These are phyloP conservation scores for Tetragnatha montana DNA, from an alignment of 2,888 invertebrate species.

Conservation along the genomic window DNA sequence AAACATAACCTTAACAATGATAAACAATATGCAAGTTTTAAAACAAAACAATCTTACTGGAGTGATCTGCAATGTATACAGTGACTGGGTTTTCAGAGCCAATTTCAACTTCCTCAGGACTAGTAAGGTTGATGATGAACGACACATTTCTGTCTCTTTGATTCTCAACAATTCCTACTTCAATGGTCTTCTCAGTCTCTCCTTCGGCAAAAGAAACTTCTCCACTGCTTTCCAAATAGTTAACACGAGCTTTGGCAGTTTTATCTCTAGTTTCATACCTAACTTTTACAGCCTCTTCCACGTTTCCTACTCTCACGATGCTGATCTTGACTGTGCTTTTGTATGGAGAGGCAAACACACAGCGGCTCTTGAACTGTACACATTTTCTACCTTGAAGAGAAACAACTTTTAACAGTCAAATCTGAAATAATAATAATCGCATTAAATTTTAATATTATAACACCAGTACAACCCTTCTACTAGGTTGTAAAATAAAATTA, in stretches of 20 bases:
- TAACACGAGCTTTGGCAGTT: slow-evolving; percentile 29
- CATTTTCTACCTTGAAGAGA: slow-evolving; percentile 1
- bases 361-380: slow-evolving; percentile 27
- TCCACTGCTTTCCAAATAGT: slow-evolving; percentile 16
- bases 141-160: slow-evolving; percentile 7
- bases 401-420: not conserved
- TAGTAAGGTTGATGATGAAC: slow-evolving; percentile 12
- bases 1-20: not conserved
- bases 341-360: not conserved
- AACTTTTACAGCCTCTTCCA: not conserved
- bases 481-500: too few relatives aligned
- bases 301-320: slow-evolving; percentile 7
- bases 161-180: not conserved
- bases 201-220: slow-evolving; percentile 21
- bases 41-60: slow-evolving; percentile 24
- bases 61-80: slow-evolving; percentile 26
- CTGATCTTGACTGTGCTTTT: slow-evolving; percentile 2
- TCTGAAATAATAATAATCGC: not conserved
- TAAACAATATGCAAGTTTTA: not conserved
- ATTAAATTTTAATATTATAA: not conserved
- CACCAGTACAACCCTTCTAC: too few relatives aligned
- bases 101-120: slow-evolving; percentile 12
- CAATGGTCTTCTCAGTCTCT: slow-evolving; percentile 17
- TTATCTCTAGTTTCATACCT: slow-evolving; percentile 33
- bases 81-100: slow-evolving; percentile 11